Percentiles rank a stretch among this genome's conserved stretches.
These are phyloP conservation scores for Cheirogaleus major DNA, from an alignment of 2,797 vertebrate species.

Conservation along the genomic window DNA sequence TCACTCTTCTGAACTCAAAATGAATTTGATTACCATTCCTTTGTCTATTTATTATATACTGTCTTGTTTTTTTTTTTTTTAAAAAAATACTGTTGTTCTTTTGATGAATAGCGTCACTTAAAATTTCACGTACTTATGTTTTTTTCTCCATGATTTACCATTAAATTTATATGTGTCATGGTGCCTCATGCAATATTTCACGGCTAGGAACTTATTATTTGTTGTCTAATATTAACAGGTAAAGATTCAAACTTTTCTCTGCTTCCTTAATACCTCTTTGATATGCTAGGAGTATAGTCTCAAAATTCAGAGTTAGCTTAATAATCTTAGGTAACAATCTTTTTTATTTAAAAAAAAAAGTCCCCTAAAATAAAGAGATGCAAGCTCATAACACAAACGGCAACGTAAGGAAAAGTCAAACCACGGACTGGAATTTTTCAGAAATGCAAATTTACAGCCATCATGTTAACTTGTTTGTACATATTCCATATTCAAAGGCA, in stretches of 20 bases:
- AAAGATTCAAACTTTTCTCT: constrained; percentile 16
- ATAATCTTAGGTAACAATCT: neutral
- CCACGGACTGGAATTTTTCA: constrained; percentile 36
- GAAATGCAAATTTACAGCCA: constrained; percentile 58
- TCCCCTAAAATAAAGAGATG: neutral
- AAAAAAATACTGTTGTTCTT: neutral
- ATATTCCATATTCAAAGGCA: constrained; percentile 64
- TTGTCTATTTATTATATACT: neutral
- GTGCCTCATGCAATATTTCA: neutral
- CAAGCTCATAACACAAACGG: neutral
- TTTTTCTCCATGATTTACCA: neutral
- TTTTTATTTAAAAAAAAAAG: neutral
- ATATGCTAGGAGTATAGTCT: neutral
- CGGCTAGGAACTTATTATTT: constrained; percentile 7
- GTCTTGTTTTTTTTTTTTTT: neutral
- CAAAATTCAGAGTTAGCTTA: constrained; percentile 13
- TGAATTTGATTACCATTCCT: neutral
- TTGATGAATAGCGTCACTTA: constrained; percentile 14
- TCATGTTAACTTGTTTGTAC: constrained; percentile 54
- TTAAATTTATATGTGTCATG: constrained; percentile 1
- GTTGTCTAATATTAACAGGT: neutral
- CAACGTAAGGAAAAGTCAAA: neutral
- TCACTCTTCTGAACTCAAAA: neutral
- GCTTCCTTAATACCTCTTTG: neutral
- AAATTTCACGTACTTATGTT: constrained; percentile 8